A percentile compares a stretch with the other conserved stretches of the same genome.
phyloP scores from a whole-genome alignment of 2,797 vertebrate genomes.

The Pogoniulus pusillus region DNA sequence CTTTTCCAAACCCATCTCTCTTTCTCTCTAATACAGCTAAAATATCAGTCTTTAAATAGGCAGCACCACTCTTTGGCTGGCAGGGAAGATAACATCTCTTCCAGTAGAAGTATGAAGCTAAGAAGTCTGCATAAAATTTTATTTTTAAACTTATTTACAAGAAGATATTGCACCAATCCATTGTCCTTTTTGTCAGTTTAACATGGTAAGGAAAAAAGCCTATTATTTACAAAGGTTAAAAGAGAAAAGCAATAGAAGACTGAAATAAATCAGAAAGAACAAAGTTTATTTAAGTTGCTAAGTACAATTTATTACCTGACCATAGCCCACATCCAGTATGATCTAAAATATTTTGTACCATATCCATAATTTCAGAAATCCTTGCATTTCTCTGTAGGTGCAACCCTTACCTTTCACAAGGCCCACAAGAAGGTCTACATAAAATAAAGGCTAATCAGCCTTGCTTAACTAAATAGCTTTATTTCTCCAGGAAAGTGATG shows the following conservation, averaged over 20 bases:
- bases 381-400: not conserved
- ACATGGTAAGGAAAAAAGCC: constrained; percentile 49
- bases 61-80: not conserved
- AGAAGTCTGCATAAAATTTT: constrained; percentile 58
- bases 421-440: not conserved
- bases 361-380: not conserved
- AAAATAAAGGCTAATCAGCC: constrained; percentile 8
- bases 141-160: constrained; percentile 70
- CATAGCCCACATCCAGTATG: constrained; percentile 44
- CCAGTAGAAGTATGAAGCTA: constrained; percentile 43
- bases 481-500: constrained; percentile 41
- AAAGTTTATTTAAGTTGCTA: constrained; percentile 72
- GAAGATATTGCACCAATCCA: constrained; percentile 72
- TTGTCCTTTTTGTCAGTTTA: constrained; percentile 40
- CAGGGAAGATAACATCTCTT: constrained; percentile 16
- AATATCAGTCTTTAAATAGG: constrained; percentile 10
- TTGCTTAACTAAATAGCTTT: constrained; percentile 21
- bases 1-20: not conserved
- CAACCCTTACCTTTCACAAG: not conserved
- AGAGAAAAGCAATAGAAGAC: constrained; percentile 71
- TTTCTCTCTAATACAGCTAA: constrained; percentile 26
- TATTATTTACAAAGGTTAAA: constrained; percentile 71
- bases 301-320: constrained; percentile 74
- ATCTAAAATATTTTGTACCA: constrained; percentile 26
- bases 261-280: constrained; percentile 61